Evolutionary conservation across 1,140 invertebrate species (phyloP).

Genomic region (Drosophila repleta): DNA sequence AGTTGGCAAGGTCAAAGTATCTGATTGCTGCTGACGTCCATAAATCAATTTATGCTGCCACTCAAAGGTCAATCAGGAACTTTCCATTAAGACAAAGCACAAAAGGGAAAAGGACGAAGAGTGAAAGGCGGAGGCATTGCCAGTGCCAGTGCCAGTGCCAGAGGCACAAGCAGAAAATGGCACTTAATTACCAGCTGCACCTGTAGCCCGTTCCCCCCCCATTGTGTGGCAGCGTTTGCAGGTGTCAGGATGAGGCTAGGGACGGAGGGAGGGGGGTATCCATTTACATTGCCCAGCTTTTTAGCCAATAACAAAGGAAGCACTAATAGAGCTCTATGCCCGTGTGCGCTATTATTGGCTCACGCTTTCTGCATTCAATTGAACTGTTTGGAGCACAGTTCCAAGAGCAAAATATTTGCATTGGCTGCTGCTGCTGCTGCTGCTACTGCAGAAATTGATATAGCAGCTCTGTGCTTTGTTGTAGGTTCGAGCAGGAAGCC

Average conservation of each 20-base stretch:
- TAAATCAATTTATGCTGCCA: conserved; percentile 28
- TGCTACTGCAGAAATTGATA: background rate
- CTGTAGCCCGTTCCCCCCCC: background rate
- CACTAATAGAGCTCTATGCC: too few species aligned
- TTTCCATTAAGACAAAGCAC: conserved; percentile 19
- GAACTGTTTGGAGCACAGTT: background rate
- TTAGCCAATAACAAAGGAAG: too few species aligned
- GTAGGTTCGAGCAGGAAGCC: background rate
- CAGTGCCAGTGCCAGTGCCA: too few species aligned
- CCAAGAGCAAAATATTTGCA: conserved; percentile 8
- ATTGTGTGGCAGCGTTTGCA: background rate
- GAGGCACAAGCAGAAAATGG: background rate
- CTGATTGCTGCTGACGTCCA: conserved; percentile 5
- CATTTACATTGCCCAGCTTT: conserved; percentile 1
- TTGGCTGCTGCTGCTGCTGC: background rate
- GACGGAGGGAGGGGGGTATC: too few species aligned
- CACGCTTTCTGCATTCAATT: too few species aligned
- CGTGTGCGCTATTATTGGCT: too few species aligned
- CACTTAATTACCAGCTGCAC: conserved; percentile 10
- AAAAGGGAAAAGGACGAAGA: too few species aligned
- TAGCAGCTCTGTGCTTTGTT: too few species aligned
- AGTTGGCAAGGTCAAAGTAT: background rate
- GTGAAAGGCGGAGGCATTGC: too few species aligned
- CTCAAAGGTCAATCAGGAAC: conserved; percentile 27
- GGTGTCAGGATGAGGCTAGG: background rate